Conservation (phyloP, 1,140 invertebrate genomes). For the Hyphantria cunea region DNA sequence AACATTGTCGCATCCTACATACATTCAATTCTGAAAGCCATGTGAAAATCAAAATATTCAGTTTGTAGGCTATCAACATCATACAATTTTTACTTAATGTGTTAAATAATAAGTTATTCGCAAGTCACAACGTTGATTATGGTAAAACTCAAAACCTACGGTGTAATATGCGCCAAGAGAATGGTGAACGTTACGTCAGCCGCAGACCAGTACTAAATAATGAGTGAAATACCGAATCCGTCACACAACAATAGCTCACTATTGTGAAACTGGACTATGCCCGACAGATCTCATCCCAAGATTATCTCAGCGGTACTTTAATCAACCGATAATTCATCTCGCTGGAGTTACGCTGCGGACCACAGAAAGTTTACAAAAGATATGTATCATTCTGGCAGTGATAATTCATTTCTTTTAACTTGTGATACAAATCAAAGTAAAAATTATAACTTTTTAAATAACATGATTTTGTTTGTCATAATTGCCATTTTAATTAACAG, state of each 20-base stretch:
- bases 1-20: no score
- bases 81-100: no score
- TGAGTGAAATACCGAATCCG: conserved; percentile 51
- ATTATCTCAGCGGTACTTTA: conserved; percentile 40
- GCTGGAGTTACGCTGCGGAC: conserved; percentile 3
- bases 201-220: conserved; percentile 35
- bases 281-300: conserved; percentile 34
- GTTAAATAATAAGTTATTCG: no score
- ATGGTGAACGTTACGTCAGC: conserved; percentile 15
- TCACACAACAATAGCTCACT: conserved; percentile 51
- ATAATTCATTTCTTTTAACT: conserved; percentile 25
- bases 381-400: conserved; percentile 29
- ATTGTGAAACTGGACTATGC: conserved; percentile 39
- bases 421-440: conserved; percentile 30
- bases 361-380: conserved; percentile 39
- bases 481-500: no score
- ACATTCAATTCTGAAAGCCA: no score
- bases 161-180: no score
- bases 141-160: no score
- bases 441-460: no score
- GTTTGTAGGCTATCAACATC: no score
- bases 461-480: no score
- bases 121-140: no score
- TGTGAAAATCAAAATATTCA: no score
- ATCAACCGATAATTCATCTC: conserved; percentile 37